phyloP scores from a whole-genome alignment of 2,113 vertebrate genomes.

The Alligator sinensis region DNA sequence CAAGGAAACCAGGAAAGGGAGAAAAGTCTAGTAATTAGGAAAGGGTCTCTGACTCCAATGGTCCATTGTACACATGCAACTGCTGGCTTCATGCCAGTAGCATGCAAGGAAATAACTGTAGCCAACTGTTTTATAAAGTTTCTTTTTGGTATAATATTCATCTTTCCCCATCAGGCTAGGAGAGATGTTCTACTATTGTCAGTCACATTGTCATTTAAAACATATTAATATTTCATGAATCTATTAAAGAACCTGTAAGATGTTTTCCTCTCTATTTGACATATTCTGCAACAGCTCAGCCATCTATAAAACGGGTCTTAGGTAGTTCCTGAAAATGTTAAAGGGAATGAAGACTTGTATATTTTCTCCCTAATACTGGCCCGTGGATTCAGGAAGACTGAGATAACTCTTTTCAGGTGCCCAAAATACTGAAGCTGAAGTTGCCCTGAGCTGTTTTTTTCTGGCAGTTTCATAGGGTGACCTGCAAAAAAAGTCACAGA shows the following conservation, averaged over 20 bases:
- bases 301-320: too few species aligned
- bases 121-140: accelerated
- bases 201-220: neutral
- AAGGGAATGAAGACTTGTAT: neutral
- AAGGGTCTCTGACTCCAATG: neutral
- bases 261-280: neutral
- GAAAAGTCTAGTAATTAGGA: neutral
- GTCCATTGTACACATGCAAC: neutral
- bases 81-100: too few species aligned
- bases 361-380: neutral
- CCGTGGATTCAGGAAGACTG: neutral
- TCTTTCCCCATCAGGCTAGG: neutral
- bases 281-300: neutral
- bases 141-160: neutral
- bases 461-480: neutral
- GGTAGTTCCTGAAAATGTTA: accelerated
- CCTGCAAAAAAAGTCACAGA: neutral
- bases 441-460: neutral
- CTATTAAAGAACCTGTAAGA: neutral
- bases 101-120: neutral
- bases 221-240: neutral
- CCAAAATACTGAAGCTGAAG: neutral
- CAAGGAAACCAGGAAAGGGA: neutral
- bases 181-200: neutral
- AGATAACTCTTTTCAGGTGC: neutral